A percentile compares a stretch with the other conserved stretches of the same genome.
Evolutionary conservation across 2,113 vertebrate genomes (phyloP).

Genomic region (Forbesichthys papilliferus): DNA sequence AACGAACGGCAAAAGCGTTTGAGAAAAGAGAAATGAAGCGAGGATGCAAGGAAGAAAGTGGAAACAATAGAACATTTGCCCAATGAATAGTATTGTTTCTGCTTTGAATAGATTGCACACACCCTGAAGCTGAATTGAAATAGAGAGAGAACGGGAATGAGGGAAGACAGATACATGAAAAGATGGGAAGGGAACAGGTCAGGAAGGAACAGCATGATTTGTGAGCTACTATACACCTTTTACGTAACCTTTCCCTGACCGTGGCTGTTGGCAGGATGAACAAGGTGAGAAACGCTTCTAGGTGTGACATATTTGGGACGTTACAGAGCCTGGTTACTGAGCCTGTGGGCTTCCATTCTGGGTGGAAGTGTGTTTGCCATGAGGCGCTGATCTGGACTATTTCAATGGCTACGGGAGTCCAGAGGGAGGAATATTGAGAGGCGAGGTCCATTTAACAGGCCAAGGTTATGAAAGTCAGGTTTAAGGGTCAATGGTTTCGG

Average conservation of each 20-base stretch:
- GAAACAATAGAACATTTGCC: too few relatives aligned
- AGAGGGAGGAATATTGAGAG: conserved; percentile 38
- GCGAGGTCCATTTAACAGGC: conserved; percentile 37
- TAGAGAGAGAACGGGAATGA: neutral
- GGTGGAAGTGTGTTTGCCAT: conserved; percentile 48
- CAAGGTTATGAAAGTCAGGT: conserved; percentile 36
- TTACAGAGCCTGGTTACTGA: conserved; percentile 38
- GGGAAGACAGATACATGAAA: neutral
- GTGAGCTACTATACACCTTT: conserved; percentile 27
- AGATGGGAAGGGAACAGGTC: conserved; percentile 25
- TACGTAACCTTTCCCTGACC: conserved; percentile 41
- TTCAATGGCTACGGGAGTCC: conserved; percentile 26
- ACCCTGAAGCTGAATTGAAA: conserved; percentile 5
- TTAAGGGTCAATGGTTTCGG: conserved; percentile 27
- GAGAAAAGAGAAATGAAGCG: conserved; percentile 11
- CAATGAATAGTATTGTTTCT: conserved; percentile 10
- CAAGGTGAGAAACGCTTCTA: conserved; percentile 43
- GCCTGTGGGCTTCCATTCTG: conserved; percentile 46
- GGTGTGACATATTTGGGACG: conserved; percentile 53
- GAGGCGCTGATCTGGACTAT: conserved; percentile 52
- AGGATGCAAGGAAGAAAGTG: conserved; percentile 1
- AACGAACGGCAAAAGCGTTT: neutral
- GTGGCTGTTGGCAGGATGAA: conserved; percentile 20
- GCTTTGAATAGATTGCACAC: conserved; percentile 34
- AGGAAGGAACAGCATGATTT: conserved; percentile 33